Percentiles rank a stretch among this genome's conserved stretches.
Conservation (phyloP, 2,888 invertebrate genomes). For the Amorpha juglandis region DNA sequence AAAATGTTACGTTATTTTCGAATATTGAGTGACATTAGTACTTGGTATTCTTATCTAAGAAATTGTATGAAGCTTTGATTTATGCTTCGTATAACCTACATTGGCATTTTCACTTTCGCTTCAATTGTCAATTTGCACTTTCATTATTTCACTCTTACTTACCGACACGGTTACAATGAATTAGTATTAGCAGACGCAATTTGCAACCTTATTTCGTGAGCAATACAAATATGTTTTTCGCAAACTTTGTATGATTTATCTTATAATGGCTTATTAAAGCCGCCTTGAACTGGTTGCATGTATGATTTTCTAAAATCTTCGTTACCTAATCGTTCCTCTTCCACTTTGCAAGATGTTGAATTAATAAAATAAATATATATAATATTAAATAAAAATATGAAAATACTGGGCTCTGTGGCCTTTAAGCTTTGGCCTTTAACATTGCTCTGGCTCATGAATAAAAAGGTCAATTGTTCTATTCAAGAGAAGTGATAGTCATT, state of each 20-base stretch:
- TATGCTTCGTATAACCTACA: slow-evolving; percentile 42
- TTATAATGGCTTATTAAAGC: slow-evolving; percentile 10
- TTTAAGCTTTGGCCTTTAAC: slow-evolving; percentile 9
- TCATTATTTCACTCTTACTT: slow-evolving; percentile 46
- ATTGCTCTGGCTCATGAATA: slow-evolving; percentile 16
- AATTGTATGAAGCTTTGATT: slow-evolving; percentile 1
- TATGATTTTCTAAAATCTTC: slow-evolving; percentile 2
- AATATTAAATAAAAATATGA: background rate
- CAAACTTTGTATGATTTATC: background rate
- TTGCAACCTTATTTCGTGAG: background rate
- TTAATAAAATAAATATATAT: background rate
- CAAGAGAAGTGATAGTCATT: slow-evolving; percentile 9
- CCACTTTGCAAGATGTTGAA: background rate
- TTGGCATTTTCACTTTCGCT: slow-evolving; percentile 49
- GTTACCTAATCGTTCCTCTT: slow-evolving; percentile 8
- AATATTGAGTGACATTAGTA: too few relatives aligned
- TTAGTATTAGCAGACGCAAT: background rate
- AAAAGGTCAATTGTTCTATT: slow-evolving; percentile 15
- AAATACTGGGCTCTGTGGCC: slow-evolving; percentile 4
- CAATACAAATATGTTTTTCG: background rate
- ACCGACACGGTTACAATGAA: slow-evolving; percentile 31
- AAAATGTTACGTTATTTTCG: background rate
- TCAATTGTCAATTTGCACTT: slow-evolving; percentile 54
- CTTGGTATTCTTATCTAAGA: too few relatives aligned
- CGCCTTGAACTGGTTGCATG: slow-evolving; percentile 21